Percentiles rank a stretch among this genome's conserved stretches.
Conservation (phyloP, 2,113 vertebrate species). For the Leiothrix lutea region DNA sequence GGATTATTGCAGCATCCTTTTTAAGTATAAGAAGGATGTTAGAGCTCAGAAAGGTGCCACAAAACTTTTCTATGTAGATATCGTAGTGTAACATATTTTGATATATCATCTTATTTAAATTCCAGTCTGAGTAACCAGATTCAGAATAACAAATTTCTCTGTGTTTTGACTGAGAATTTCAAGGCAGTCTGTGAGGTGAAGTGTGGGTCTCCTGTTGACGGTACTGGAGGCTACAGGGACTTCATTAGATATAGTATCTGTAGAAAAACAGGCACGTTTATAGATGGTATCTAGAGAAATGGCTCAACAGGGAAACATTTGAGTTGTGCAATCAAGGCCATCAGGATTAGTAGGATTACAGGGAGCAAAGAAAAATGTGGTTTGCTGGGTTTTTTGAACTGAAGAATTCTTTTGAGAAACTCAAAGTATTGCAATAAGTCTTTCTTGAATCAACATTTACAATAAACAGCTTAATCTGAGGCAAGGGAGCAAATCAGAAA, state of each 20-base stretch:
- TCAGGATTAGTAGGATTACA: background rate
- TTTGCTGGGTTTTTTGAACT: background rate
- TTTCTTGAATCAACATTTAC: background rate
- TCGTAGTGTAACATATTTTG: background rate
- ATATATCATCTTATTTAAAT: background rate
- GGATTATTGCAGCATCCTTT: background rate
- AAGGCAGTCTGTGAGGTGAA: background rate
- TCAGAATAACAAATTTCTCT: background rate
- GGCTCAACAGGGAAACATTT: background rate
- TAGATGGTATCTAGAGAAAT: background rate
- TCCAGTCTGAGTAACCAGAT: background rate
- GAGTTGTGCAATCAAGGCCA: background rate
- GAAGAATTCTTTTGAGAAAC: background rate
- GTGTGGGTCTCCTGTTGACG: background rate
- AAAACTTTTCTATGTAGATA: background rate
- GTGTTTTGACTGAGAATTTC: background rate
- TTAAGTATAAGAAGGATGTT: background rate
- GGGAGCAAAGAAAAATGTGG: fast-evolving
- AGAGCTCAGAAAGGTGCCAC: background rate
- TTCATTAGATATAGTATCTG: background rate
- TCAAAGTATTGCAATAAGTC: background rate
- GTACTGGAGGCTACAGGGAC: background rate
- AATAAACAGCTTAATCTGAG: background rate
- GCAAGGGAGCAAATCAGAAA: background rate
- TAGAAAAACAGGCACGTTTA: background rate